Conservation (phyloP, 2,888 invertebrate genomes). For the Eudemis profundana region DNA sequence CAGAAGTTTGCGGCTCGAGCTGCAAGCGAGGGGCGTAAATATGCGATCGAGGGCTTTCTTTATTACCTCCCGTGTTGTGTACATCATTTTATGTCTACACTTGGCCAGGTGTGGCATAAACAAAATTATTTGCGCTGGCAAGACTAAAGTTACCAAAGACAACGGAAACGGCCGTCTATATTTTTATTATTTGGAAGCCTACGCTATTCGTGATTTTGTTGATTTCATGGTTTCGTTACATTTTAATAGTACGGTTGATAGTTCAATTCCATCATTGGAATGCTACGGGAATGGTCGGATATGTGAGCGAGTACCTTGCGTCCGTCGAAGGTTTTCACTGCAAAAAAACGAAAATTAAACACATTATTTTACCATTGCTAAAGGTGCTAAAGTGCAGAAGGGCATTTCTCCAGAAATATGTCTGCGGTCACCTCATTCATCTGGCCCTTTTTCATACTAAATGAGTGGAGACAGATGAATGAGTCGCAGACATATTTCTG, state of each 20-base stretch:
- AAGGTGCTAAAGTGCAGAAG: too few relatives aligned
- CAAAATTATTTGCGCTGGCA: constrained; percentile 30
- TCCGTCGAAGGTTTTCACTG: constrained; percentile 54
- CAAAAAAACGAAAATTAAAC: constrained; percentile 46
- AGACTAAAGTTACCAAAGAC: constrained; percentile 30
- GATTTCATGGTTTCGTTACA: constrained; percentile 22
- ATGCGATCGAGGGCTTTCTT: too few relatives aligned
- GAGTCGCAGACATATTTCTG: too few relatives aligned
- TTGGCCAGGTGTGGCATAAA: too few relatives aligned
- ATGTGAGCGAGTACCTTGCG: constrained; percentile 56
- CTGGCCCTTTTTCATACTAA: too few relatives aligned
- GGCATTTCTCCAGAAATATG: too few relatives aligned
- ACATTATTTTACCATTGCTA: neutral
- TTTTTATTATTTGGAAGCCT: constrained; percentile 38
- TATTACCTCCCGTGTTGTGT: too few relatives aligned
- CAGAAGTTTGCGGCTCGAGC: too few relatives aligned
- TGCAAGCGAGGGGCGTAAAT: too few relatives aligned
- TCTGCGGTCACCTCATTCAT: too few relatives aligned
- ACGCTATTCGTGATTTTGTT: constrained; percentile 41
- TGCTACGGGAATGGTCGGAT: constrained; percentile 55
- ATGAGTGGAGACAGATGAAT: too few relatives aligned
- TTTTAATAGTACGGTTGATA: constrained; percentile 13
- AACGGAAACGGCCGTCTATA: constrained; percentile 26
- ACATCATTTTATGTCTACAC: too few relatives aligned
- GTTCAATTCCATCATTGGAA: constrained; percentile 15